Evolutionary conservation across 2,113 vertebrate genomes (phyloP), one percentile per base, ranked within the genome.

Genomic region (Pseudorectes ferrugineus): DNA sequence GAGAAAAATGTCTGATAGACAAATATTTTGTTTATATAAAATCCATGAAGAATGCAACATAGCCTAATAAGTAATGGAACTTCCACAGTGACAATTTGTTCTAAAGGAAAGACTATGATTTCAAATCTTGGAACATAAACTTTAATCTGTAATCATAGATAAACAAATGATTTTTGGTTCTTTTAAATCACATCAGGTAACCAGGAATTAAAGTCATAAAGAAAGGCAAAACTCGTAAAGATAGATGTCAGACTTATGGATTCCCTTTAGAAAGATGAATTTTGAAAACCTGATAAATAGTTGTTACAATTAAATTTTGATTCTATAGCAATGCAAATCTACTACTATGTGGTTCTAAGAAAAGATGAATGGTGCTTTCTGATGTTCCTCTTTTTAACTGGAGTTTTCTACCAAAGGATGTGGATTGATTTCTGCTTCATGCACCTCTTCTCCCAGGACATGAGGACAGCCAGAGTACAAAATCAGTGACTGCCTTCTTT

Each of bases 391-490:
- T 45, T 71, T 81, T 67, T n/a, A 70, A 31, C 2, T 40, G 7
- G 15, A 76, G 5, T 35, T 24, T 74, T 72, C 38, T 43, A 43
- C 9, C 12, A 71, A 74, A 88, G 6, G 6, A 28, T 45, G 3
- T 49, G 7, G 13, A 42, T 63, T 72, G 31, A 48, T 79, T 83
- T 75, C 28, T 79, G 9, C 36, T 79, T 91, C 22, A 45, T 40
- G 8, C 2, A 2, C 2, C 2, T 5, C 21, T 51, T 66, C 40
- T 66, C 11, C 31, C 7, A 79, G 20, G 23, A 58, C 1, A 1
- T 52, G 55, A 49, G 12, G 25, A 67, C 11, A 77, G 10, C 11
- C 16, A 58, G 24, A 76, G 3, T 24, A 68, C 26, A 49, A 83
- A 71, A 78, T 57, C 19, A 71, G 5, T 36, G 42, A 48, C n/a